These are phyloP conservation scores for Salvator merianae DNA, from an alignment of 2,113 vertebrate species.

Conservation along the genomic window DNA sequence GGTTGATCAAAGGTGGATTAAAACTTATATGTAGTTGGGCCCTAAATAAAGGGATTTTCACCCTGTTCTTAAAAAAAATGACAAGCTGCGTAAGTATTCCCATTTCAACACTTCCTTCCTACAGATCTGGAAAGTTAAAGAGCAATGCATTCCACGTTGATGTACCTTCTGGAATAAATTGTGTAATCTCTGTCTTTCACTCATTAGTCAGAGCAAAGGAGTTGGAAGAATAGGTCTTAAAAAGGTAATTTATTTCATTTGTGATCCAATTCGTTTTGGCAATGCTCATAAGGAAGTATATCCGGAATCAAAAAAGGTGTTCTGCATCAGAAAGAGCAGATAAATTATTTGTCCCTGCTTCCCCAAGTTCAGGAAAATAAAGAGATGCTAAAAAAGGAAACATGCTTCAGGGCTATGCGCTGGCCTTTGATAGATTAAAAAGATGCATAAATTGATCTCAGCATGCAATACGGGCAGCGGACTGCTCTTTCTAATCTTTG, in stretches of 20 bases:
- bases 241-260: constrained; percentile 9
- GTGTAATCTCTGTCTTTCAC: constrained; percentile 1
- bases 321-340: background rate
- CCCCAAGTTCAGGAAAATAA: background rate
- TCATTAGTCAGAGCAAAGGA: constrained; percentile 35
- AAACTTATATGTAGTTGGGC: no score
- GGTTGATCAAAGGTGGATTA: no score
- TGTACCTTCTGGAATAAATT: constrained; percentile 18
- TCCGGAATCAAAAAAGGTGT: background rate
- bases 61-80: background rate
- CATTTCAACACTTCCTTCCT: constrained; percentile 15
- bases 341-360: constrained; percentile 4
- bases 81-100: constrained; percentile 21
- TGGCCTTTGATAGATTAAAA: constrained; percentile 27
- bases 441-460: constrained; percentile 33
- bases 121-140: constrained; percentile 1
- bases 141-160: background rate
- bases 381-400: constrained; percentile 25
- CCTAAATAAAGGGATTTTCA: no score
- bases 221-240: constrained; percentile 34
- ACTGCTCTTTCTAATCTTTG: background rate
- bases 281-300: constrained; percentile 19
- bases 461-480: background rate
- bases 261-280: constrained; percentile 46
- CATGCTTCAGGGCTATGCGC: background rate